Conservation (phyloP, 2,888 invertebrate genomes). For the Stenolophus ochropezus region DNA sequence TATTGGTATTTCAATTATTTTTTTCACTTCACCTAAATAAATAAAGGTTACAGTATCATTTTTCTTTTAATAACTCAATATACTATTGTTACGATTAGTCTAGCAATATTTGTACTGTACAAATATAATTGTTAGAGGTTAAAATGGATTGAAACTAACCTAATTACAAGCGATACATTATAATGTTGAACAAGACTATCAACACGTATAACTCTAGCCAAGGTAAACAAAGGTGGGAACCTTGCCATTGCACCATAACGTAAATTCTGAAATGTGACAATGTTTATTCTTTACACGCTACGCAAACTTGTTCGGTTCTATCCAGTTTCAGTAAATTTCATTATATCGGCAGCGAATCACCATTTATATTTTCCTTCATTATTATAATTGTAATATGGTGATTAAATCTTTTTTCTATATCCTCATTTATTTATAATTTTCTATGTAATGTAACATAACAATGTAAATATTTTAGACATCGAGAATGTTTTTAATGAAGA, state of each 20-base stretch:
- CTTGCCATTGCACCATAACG: not conserved
- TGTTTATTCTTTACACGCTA: constrained; percentile 6
- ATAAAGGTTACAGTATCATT: too few relatives aligned
- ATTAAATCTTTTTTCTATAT: not conserved
- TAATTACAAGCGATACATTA: not conserved
- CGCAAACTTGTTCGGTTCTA: not conserved
- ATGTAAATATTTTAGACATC: not conserved
- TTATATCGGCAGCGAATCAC: not conserved
- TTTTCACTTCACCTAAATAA: too few relatives aligned
- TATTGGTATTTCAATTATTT: too few relatives aligned
- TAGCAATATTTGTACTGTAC: too few relatives aligned
- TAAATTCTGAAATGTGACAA: constrained; percentile 5
- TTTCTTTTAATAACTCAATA: too few relatives aligned
- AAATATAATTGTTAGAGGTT: too few relatives aligned
- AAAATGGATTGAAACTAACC: not conserved
- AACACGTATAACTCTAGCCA: not conserved
- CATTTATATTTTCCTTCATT: not conserved
- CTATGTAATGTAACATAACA: not conserved
- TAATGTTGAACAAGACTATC: not conserved
- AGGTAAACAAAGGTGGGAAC: constrained; percentile 6
- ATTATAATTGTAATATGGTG: not conserved
- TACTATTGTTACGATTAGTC: too few relatives aligned
- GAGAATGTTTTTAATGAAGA: not conserved
- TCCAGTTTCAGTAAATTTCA: not conserved
- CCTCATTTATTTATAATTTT: not conserved